Conservation (phyloP, 2,113 vertebrate species). For the Fregata magnificens region DNA sequence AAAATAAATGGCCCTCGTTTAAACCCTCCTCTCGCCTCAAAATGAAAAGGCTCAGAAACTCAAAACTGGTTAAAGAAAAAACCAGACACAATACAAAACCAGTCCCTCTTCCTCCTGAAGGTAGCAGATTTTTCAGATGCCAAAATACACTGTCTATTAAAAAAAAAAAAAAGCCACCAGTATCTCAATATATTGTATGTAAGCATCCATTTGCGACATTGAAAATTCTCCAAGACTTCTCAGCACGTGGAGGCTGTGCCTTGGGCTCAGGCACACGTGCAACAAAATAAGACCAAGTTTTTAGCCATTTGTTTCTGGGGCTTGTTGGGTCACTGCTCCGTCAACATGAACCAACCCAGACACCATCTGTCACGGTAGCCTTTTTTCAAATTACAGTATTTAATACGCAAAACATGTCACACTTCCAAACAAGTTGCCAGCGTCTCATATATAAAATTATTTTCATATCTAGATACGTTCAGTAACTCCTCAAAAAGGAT, state of each 20-base stretch:
- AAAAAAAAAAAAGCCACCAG: not conserved
- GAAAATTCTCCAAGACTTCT: not conserved
- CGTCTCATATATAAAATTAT: not conserved
- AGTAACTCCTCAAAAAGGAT: not conserved
- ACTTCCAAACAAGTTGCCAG: not conserved
- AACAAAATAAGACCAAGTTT: not conserved
- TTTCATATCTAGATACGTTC: not conserved
- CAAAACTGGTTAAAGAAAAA: not conserved
- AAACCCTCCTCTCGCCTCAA: not conserved
- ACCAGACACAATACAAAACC: not conserved
- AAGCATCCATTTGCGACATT: not conserved
- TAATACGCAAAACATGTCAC: not conserved
- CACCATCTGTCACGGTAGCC: fast-evolving
- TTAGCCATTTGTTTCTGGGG: not conserved
- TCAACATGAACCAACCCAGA: not conserved
- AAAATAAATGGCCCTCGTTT: not conserved
- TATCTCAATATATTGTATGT: fast-evolving
- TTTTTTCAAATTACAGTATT: not conserved
- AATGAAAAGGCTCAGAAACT: not conserved
- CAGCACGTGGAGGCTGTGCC: not conserved
- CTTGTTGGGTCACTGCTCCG: not conserved
- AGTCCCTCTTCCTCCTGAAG: not conserved
- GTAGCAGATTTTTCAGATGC: not conserved
- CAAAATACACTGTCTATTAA: not conserved
- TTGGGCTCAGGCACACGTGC: fast-evolving